phyloP scores from a whole-genome alignment of 1,140 invertebrate genomes.

The Drosophila sulfurigaster region DNA sequence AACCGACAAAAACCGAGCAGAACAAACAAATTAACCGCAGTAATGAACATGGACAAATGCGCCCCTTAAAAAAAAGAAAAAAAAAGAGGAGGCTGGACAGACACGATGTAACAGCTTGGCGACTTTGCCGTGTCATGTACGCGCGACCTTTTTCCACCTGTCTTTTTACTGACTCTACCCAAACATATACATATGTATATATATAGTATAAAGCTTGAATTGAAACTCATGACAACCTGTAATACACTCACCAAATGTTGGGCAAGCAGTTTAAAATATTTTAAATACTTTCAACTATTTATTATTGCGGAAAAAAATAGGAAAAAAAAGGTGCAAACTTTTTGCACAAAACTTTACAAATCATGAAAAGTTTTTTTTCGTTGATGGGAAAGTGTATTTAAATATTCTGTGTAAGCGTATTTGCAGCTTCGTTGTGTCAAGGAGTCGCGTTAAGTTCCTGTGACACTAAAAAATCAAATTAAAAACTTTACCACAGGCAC shows the following conservation, averaged over 20 bases:
- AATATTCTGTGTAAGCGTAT: too few species aligned
- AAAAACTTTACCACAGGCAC: slow-evolving; percentile 22
- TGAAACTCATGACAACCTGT: slow-evolving; percentile 1
- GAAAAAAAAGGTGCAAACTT: too few species aligned
- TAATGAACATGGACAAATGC: slow-evolving; percentile 78
- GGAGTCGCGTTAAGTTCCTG: neutral
- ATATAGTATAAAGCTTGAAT: neutral
- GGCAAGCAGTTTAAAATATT: neutral
- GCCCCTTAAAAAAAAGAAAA: slow-evolving; percentile 25
- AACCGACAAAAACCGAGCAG: slow-evolving; percentile 23
- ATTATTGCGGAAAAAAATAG: too few species aligned
- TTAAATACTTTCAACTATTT: too few species aligned
- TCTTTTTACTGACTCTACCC: slow-evolving; percentile 25
- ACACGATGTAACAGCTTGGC: slow-evolving; percentile 26
- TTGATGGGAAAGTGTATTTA: neutral
- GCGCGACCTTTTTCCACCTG: slow-evolving; percentile 55
- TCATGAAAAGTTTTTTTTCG: too few species aligned
- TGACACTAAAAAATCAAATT: slow-evolving; percentile 36
- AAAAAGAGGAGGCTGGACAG: neutral
- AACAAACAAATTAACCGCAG: slow-evolving; percentile 81
- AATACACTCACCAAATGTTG: slow-evolving; percentile 25
- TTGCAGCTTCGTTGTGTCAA: neutral
- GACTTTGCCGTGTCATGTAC: slow-evolving; percentile 46
- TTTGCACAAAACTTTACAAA: too few species aligned
- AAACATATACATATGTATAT: too few species aligned